Evolutionary conservation across 2,113 vertebrate genomes (phyloP).

Genomic region (Pogona vitticeps): DNA sequence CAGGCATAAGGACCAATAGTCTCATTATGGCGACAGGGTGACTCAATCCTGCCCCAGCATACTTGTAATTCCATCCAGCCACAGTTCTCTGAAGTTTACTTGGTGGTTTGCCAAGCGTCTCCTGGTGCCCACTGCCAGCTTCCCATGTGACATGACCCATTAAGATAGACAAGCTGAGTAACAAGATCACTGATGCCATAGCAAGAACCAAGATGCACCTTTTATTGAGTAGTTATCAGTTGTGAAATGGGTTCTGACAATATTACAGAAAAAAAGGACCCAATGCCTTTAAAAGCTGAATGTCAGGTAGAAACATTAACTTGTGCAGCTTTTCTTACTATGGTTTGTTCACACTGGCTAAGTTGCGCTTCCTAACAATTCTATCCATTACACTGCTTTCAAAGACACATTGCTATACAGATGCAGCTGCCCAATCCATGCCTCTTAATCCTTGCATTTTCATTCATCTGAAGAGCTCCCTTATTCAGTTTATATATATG

Average conservation of each 20-base stretch:
- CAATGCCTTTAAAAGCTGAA: not conserved
- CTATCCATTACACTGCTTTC: not conserved
- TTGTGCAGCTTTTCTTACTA: not conserved
- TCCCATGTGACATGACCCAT: not conserved
- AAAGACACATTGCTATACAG: not conserved
- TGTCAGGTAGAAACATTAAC: not conserved
- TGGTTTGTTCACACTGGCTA: not conserved
- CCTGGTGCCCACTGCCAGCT: not conserved
- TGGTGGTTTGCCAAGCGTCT: not conserved
- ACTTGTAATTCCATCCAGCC: not conserved
- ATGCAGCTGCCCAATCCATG: not conserved
- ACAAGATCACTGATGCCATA: not conserved
- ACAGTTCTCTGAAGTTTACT: not conserved
- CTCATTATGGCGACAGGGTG: not conserved
- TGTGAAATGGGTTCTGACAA: not conserved
- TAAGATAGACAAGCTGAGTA: not conserved
- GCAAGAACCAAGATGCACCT: not conserved
- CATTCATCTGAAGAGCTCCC: too few relatives aligned
- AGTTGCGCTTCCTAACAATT: not conserved
- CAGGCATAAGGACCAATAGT: not conserved
- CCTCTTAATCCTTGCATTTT: not conserved
- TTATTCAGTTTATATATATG: not conserved
- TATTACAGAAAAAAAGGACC: not conserved
- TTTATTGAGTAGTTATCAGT: not conserved
- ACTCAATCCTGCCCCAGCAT: not conserved